A percentile compares a stretch with the other conserved stretches of the same genome.
Evolutionary conservation across 2,888 invertebrate genomes (phyloP).

Genomic region (Eretmocerus hayati): DNA sequence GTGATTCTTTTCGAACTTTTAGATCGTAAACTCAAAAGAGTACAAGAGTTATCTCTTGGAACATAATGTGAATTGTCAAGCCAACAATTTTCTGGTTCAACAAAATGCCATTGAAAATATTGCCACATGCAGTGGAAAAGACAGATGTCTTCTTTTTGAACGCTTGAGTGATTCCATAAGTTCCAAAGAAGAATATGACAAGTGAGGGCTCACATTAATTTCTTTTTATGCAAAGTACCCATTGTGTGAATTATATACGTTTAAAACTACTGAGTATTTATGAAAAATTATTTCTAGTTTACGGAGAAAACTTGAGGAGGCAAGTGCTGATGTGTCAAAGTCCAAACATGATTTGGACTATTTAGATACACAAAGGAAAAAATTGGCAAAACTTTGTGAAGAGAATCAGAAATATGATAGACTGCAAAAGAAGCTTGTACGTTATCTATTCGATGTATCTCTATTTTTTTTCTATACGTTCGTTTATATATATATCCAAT

Average conservation of each 20-base stretch:
- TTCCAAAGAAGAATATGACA: conserved; percentile 85
- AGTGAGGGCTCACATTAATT: conserved; percentile 30
- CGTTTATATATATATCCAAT: too few relatives aligned
- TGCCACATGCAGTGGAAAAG: conserved; percentile 96
- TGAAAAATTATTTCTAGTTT: too few relatives aligned
- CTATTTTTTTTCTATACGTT: too few relatives aligned
- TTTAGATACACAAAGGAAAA: not conserved
- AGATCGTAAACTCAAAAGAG: conserved; percentile 66
- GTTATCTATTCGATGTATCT: too few relatives aligned
- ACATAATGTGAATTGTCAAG: conserved; percentile 24
- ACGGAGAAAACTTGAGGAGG: too few relatives aligned
- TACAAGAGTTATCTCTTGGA: conserved; percentile 60
- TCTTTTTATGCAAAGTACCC: not conserved
- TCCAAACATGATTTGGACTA: too few relatives aligned
- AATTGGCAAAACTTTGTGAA: not conserved
- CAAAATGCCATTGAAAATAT: conserved; percentile 96
- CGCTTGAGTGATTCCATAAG: conserved; percentile 94
- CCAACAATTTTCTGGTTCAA: conserved; percentile 91
- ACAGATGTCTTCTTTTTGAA: conserved; percentile 89
- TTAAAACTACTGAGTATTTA: too few relatives aligned
- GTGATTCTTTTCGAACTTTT: too few relatives aligned
- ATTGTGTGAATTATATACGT: too few relatives aligned
- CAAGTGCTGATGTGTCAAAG: too few relatives aligned
- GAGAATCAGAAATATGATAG: conserved; percentile 1
- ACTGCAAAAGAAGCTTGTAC: conserved; percentile 3